These are phyloP conservation scores for Nothura maculosa DNA, from an alignment of 2,797 vertebrate species.

Conservation along the genomic window DNA sequence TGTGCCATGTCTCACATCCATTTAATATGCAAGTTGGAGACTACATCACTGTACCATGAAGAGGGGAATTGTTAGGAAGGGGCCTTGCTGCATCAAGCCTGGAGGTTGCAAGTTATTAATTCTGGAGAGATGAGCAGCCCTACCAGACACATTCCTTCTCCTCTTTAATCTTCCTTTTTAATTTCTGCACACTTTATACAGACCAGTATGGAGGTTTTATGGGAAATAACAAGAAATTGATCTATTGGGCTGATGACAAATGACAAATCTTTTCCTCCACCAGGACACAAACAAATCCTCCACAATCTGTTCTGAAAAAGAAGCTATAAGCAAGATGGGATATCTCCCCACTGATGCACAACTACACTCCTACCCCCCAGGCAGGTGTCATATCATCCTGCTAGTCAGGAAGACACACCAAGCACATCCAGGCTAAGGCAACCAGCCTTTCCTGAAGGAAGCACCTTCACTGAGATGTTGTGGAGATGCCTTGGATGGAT, in stretches of 20 bases:
- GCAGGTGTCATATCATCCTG: background rate
- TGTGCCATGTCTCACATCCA: background rate
- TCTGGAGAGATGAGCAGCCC: background rate
- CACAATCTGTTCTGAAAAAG: background rate
- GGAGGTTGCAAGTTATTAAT: background rate
- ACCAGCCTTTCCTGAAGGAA: background rate
- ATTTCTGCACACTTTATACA: background rate
- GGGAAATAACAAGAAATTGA: background rate
- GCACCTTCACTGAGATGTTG: background rate
- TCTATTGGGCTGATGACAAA: background rate
- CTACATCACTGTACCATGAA: background rate
- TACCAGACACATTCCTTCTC: background rate
- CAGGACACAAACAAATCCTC: background rate
- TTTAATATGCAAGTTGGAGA: background rate
- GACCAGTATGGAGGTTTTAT: background rate
- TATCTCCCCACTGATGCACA: background rate
- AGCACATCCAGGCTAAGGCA: background rate
- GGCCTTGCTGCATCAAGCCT: background rate
- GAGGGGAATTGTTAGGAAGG: background rate
- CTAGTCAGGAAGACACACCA: background rate
- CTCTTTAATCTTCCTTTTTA: background rate
- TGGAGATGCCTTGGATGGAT: background rate
- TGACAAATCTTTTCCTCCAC: background rate
- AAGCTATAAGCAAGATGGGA: background rate
- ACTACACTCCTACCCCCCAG: background rate